Percentiles rank a stretch among this genome's conserved stretches.
Conservation (phyloP, 2,113 vertebrate species). For the Oncorhynchus masou region DNA sequence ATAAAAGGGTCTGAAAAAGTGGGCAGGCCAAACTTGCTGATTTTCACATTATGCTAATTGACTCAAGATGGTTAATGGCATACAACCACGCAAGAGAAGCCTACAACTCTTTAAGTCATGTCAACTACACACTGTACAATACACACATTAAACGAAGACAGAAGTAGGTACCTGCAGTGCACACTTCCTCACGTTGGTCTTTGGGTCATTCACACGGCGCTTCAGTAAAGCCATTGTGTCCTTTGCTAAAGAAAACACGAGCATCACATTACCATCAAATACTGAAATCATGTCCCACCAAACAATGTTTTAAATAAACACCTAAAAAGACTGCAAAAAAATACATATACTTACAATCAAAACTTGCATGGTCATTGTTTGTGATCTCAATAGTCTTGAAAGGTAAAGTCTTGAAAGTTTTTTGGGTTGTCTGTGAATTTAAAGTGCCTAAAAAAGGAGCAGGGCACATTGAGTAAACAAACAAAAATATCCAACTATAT, state of each 20-base stretch:
- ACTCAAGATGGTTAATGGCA: too few species aligned
- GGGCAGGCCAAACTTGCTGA: too few species aligned
- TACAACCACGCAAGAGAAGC: too few species aligned
- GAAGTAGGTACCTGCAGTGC: conserved; percentile 84
- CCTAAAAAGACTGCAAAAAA: neutral
- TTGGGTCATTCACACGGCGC: conserved; percentile 77
- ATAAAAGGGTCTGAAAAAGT: too few species aligned
- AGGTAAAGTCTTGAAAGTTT: conserved; percentile 57
- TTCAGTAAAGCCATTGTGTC: conserved; percentile 79
- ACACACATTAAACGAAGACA: neutral
- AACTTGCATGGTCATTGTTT: conserved; percentile 7
- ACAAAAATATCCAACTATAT: too few species aligned
- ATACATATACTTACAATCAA: conserved; percentile 61
- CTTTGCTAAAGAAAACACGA: conserved; percentile 63
- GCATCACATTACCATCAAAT: neutral
- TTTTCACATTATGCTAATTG: too few species aligned
- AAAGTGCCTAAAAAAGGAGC: conserved; percentile 30
- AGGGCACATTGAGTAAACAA: neutral
- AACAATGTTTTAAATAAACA: neutral
- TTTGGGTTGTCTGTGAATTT: conserved; percentile 41
- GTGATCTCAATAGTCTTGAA: conserved; percentile 74
- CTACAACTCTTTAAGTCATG: too few species aligned
- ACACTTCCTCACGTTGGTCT: conserved; percentile 86
- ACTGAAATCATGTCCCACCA: too few species aligned
- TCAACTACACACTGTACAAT: neutral